These are phyloP conservation scores for Streptopelia turtur DNA, from an alignment of 2,797 vertebrate species.

Conservation along the genomic window DNA sequence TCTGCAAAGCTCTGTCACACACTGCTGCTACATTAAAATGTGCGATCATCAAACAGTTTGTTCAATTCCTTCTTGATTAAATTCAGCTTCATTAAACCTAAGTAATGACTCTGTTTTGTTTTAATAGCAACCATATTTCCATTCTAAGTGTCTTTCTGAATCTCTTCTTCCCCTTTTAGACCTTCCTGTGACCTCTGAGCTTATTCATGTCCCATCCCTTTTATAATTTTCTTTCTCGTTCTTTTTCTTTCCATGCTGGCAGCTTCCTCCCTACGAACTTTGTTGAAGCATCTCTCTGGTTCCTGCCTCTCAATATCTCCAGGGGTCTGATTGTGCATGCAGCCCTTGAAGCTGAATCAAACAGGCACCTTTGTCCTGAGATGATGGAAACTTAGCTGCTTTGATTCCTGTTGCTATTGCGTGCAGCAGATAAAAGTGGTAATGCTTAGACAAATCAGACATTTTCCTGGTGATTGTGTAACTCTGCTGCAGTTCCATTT, in stretches of 20 bases:
- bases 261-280: conserved; percentile 56
- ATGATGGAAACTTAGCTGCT: conserved; percentile 57
- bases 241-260: conserved; percentile 31
- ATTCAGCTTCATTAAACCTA: conserved; percentile 54
- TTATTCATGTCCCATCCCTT: not conserved
- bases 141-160: conserved; percentile 17
- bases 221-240: conserved; percentile 25
- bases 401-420: conserved; percentile 64
- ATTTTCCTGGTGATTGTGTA: conserved; percentile 34
- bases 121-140: conserved; percentile 31
- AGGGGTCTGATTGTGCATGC: conserved; percentile 67
- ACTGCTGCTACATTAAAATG: not conserved
- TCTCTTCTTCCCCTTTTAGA: conserved; percentile 27
- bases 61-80: conserved; percentile 53
- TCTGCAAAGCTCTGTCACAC: not conserved
- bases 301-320: conserved; percentile 54
- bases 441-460: conserved; percentile 48
- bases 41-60: not conserved
- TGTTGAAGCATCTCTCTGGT: conserved; percentile 53
- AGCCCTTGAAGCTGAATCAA: conserved; percentile 71
- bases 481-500: conserved; percentile 23
- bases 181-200: conserved; percentile 24
- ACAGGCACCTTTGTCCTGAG: conserved; percentile 66
- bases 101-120: conserved; percentile 7
- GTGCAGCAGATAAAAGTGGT: not conserved